These are phyloP conservation scores for Oophaga pumilio DNA, from an alignment of 2,113 vertebrate genomes.

Conservation along the genomic window DNA sequence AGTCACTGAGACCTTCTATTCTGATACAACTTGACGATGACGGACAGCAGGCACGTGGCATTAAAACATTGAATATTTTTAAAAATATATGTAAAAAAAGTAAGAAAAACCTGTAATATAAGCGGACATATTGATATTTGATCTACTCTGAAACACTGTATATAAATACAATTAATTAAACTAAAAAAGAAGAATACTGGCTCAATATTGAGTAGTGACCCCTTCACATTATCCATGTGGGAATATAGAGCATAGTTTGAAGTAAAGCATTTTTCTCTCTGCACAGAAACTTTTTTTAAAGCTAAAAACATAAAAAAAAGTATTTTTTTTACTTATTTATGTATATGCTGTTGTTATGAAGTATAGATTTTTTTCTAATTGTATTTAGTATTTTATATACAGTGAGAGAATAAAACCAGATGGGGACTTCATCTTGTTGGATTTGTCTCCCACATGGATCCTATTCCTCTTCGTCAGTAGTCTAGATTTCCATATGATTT, in stretches of 20 bases:
- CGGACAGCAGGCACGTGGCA: background rate
- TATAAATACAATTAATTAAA: too few species aligned
- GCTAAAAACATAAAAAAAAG: background rate
- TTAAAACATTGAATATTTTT: background rate
- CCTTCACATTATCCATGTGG: too few species aligned
- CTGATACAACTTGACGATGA: conserved; percentile 5
- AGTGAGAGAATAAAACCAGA: conserved; percentile 39
- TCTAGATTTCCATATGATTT: conserved; percentile 45
- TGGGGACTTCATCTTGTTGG: conserved; percentile 7
- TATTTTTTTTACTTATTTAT: background rate
- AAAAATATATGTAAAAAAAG: background rate
- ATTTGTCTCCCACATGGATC: conserved; percentile 35
- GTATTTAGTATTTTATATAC: conserved; percentile 22
- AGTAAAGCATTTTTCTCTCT: too few species aligned
- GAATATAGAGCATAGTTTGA: too few species aligned
- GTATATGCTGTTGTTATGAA: background rate
- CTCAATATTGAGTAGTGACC: too few species aligned
- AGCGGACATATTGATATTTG: background rate
- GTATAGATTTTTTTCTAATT: background rate
- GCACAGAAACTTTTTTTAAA: background rate
- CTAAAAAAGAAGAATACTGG: too few species aligned
- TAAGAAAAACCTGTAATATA: background rate
- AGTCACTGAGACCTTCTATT: conserved; percentile 12
- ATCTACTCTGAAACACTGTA: too few species aligned
- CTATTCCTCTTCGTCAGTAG: conserved; percentile 43